phyloP scores from a whole-genome alignment of 2,888 invertebrate species.

The Sympetrum striolatum region DNA sequence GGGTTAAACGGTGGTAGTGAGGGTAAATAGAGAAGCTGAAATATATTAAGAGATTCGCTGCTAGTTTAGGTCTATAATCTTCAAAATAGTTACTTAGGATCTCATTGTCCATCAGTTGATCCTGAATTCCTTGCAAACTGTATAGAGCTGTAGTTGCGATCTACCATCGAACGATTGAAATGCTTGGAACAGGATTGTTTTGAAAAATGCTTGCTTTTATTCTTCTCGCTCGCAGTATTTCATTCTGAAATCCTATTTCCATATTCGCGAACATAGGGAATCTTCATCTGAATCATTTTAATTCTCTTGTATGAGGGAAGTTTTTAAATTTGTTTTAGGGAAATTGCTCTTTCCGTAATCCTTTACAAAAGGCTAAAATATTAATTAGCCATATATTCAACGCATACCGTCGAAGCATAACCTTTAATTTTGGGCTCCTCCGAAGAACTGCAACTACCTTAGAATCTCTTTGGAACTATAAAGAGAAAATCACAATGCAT shows the following conservation, averaged over 20 bases:
- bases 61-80: neutral
- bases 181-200: neutral
- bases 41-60: neutral
- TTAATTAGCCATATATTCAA: no score
- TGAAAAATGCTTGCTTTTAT: no score
- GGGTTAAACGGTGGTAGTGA: neutral
- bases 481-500: no score
- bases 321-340: no score
- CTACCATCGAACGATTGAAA: neutral
- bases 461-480: no score
- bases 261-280: neutral
- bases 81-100: neutral
- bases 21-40: neutral
- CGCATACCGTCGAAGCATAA: no score
- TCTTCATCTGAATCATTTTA: no score
- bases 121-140: neutral
- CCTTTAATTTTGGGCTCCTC: no score
- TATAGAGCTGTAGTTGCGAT: neutral
- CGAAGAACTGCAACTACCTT: no score
- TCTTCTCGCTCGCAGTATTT: neutral
- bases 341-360: no score
- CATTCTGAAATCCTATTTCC: neutral
- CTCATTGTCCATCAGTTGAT: conserved; percentile 13
- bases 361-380: no score
- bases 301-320: neutral